Evolutionary conservation across 2,113 vertebrate species (phyloP).

Genomic region (Raja brachyura): DNA sequence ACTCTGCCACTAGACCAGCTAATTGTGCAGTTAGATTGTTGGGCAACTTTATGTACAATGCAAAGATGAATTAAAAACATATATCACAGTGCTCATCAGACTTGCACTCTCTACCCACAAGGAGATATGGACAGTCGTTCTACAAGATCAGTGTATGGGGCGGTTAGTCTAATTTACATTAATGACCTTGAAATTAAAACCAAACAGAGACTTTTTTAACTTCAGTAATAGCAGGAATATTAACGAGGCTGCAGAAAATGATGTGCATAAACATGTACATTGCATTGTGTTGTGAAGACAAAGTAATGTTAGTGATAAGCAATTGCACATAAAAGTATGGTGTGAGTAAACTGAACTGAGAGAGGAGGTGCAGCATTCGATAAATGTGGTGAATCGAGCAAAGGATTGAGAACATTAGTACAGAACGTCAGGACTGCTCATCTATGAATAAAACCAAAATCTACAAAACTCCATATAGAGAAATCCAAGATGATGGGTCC

Average conservation of each 20-base stretch:
- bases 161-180: not conserved
- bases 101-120: too few species aligned
- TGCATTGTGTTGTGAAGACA: not conserved
- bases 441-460: too few species aligned
- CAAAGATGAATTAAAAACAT: not conserved
- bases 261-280: not conserved
- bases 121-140: not conserved
- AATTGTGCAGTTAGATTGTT: not conserved
- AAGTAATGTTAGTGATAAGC: not conserved
- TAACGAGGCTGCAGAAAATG: not conserved
- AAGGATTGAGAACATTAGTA: not conserved
- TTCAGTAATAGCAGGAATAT: not conserved
- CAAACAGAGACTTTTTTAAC: not conserved
- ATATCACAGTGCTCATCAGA: not conserved
- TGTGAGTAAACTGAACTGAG: not conserved
- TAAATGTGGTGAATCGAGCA: not conserved
- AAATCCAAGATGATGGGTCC: not conserved
- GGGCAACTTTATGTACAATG: not conserved
- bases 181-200: constrained; percentile 11
- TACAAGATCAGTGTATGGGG: not conserved
- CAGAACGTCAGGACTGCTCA: not conserved
- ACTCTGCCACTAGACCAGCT: not conserved
- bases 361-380: not conserved
- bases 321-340: not conserved
- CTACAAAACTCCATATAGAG: not conserved